Percentiles rank a stretch among this genome's conserved stretches.
Conservation (phyloP, 2,113 vertebrate genomes). For the Pyxicephalus adspersus region DNA sequence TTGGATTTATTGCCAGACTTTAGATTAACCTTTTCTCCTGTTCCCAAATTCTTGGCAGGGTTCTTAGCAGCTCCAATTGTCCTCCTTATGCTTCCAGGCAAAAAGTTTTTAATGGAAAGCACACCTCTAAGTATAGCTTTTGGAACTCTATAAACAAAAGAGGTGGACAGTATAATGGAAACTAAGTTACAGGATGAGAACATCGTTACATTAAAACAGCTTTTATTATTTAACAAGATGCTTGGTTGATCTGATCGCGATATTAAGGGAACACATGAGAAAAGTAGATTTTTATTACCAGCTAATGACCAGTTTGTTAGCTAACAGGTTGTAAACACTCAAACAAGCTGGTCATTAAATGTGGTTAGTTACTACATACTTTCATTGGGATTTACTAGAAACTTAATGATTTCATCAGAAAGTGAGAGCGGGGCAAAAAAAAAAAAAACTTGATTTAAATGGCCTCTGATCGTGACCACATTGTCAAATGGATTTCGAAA, state of each 20-base stretch:
- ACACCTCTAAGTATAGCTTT: too few relatives aligned
- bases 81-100: too few relatives aligned
- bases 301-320: slow-evolving; percentile 78
- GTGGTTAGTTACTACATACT: slow-evolving; percentile 71
- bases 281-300: slow-evolving; percentile 70
- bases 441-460: slow-evolving; percentile 18
- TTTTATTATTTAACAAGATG: slow-evolving; percentile 54
- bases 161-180: not conserved
- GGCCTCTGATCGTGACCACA: slow-evolving; percentile 6
- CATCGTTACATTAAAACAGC: not conserved
- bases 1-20: too few relatives aligned
- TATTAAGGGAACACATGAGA: slow-evolving; percentile 68
- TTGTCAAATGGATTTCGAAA: slow-evolving; percentile 57
- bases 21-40: too few relatives aligned
- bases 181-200: not conserved
- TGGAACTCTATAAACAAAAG: not conserved
- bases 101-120: too few relatives aligned
- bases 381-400: slow-evolving; percentile 74
- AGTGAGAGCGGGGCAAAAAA: slow-evolving; percentile 50
- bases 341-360: slow-evolving; percentile 76
- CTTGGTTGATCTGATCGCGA: slow-evolving; percentile 61
- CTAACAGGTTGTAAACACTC: slow-evolving; percentile 81
- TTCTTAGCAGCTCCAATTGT: too few relatives aligned
- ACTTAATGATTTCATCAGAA: slow-evolving; percentile 63
- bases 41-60: too few relatives aligned